phyloP scores from a whole-genome alignment of 1,140 invertebrate genomes.

The Wasmannia auropunctata region DNA sequence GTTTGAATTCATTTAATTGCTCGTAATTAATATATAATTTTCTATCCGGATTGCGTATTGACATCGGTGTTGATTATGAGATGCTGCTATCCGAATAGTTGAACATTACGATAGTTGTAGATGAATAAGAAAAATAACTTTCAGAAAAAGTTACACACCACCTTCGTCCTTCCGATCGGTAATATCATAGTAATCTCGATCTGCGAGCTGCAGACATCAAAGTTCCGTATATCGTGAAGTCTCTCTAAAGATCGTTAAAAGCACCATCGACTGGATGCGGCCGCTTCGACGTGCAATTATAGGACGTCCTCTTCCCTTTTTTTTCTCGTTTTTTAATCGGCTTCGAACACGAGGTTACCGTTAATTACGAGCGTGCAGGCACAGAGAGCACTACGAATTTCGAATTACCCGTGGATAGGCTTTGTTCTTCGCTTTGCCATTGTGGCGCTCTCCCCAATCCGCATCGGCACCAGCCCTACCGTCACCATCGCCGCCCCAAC shows the following conservation, averaged over 20 bases:
- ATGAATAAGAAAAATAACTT: background rate
- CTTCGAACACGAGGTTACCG: conserved; percentile 70
- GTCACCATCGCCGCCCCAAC: conserved; percentile 9
- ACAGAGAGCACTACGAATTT: conserved; percentile 72
- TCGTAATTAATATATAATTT: conserved; percentile 15
- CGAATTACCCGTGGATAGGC: conserved; percentile 75
- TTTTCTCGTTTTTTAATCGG: conserved; percentile 66
- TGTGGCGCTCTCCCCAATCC: conserved; percentile 52
- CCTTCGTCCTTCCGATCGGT: background rate
- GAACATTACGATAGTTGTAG: background rate
- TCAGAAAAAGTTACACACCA: background rate
- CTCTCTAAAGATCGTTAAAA: conserved; percentile 63
- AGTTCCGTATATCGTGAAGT: conserved; percentile 13
- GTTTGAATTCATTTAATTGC: background rate
- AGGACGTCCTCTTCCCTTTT: conserved; percentile 13
- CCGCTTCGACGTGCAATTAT: conserved; percentile 62
- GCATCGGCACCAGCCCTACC: conserved; percentile 35
- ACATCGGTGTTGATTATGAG: background rate
- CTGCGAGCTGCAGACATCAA: conserved; percentile 53
- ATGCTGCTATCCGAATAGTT: background rate
- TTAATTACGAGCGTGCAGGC: conserved; percentile 70
- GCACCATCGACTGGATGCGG: conserved; percentile 2
- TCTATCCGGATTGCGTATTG: background rate
- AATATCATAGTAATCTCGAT: background rate
- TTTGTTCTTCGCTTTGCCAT: conserved; percentile 74